Conservation (phyloP, 2,888 invertebrate genomes). For the Eudemis profundana region DNA sequence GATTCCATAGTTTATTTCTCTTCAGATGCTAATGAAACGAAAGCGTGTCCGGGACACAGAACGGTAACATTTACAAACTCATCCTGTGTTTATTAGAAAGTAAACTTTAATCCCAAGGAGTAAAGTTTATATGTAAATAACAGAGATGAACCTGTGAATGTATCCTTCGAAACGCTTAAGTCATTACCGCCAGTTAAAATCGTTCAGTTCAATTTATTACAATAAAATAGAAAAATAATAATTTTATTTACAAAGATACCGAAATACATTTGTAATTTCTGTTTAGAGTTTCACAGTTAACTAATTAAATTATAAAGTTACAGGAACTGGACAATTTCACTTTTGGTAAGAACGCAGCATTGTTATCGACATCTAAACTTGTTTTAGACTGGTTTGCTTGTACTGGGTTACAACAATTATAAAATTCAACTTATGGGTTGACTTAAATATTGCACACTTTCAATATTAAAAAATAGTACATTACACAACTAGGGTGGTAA, state of each 20-base stretch:
- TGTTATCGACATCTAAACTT: neutral
- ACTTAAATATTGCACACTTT: neutral
- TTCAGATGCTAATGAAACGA: neutral
- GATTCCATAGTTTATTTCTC: neutral
- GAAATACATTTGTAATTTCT: neutral
- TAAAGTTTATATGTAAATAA: neutral
- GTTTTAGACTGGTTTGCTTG: neutral
- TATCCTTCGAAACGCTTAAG: neutral
- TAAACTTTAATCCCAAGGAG: slow-evolving; percentile 1
- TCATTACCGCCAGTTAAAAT: slow-evolving; percentile 1
- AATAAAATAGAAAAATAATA: too few relatives aligned
- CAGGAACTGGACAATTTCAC: slow-evolving; percentile 1
- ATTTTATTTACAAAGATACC: neutral
- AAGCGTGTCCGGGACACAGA: slow-evolving; percentile 50
- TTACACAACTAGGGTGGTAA: too few relatives aligned
- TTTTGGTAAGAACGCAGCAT: neutral
- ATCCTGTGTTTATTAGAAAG: neutral
- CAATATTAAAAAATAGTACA: neutral
- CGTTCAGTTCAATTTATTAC: neutral
- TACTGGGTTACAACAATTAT: slow-evolving; percentile 14
- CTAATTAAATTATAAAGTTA: too few relatives aligned
- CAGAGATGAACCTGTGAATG: neutral
- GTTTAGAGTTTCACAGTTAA: neutral
- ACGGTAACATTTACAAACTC: neutral
- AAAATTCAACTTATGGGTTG: neutral